A percentile compares a stretch with the other conserved stretches of the same genome.
phyloP scores from a whole-genome alignment of 2,113 vertebrate species.

The Pelmatolapia mariae region DNA sequence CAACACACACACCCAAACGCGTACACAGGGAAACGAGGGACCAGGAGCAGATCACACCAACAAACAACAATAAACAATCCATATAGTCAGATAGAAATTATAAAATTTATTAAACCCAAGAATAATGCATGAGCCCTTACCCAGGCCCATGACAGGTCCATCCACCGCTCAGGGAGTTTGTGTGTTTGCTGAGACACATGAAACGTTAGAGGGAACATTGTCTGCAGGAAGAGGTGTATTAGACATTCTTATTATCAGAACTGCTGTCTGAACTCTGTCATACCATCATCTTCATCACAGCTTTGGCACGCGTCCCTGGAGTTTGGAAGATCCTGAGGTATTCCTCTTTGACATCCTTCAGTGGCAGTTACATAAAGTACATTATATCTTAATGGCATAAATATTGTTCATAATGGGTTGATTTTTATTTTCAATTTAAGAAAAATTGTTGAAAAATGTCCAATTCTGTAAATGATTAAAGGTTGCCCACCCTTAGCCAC shows the following conservation, averaged over 20 bases:
- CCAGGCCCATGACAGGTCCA: neutral
- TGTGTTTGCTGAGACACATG: neutral
- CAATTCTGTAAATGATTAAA: too few species aligned
- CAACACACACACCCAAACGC: neutral
- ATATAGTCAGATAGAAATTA: neutral
- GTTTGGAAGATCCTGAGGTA: neutral
- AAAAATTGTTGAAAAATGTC: fast-evolving
- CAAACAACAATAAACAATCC: neutral
- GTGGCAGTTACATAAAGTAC: neutral
- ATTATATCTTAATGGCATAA: neutral
- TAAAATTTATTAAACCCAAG: neutral
- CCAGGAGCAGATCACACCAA: neutral
- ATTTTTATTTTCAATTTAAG: neutral
- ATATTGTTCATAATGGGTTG: neutral
- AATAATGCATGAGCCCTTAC: neutral
- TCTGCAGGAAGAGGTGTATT: neutral
- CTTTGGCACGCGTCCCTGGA: neutral
- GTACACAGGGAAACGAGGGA: neutral
- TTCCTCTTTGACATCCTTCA: neutral
- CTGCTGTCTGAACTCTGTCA: neutral
- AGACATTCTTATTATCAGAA: neutral
- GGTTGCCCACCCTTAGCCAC: too few species aligned
- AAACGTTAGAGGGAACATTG: fast-evolving
- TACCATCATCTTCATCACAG: neutral
- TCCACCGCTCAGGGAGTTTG: neutral